These are phyloP conservation scores for Monodelphis domestica DNA, from an alignment of 2,797 vertebrate species.

Conservation along the genomic window DNA sequence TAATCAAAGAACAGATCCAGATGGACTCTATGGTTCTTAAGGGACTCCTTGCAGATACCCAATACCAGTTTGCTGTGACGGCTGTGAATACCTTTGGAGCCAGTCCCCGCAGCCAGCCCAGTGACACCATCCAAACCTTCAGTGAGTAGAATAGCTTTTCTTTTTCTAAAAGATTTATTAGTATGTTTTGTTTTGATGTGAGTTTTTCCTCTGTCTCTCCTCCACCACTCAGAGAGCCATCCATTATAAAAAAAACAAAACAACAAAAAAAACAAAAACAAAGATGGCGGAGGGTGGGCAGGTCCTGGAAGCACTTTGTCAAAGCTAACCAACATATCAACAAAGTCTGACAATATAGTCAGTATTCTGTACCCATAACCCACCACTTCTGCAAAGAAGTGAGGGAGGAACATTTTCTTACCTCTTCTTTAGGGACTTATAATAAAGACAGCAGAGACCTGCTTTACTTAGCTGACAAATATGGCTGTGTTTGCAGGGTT, in stretches of 20 bases:
- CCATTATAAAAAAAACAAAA: background rate
- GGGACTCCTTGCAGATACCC: conserved; percentile 91
- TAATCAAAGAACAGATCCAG: conserved; percentile 92
- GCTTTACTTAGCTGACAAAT: background rate
- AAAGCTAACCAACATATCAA: background rate
- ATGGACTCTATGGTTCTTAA: conserved; percentile 95
- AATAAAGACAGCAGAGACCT: conserved; percentile 2
- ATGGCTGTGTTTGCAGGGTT: rapidly evolving
- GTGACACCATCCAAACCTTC: conserved; percentile 87
- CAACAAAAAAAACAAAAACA: too few relatives aligned
- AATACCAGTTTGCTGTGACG: conserved; percentile 94
- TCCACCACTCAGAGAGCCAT: background rate
- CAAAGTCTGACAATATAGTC: background rate
- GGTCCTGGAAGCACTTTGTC: background rate
- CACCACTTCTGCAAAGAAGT: background rate
- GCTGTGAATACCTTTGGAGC: conserved; percentile 90
- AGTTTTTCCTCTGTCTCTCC: background rate
- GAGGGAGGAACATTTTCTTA: background rate
- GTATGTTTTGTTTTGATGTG: background rate
- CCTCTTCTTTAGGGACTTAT: background rate
- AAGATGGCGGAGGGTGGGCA: background rate
- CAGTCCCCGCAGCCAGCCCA: conserved; percentile 90
- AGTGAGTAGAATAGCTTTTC: conserved; percentile 85
- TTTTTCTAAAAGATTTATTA: background rate
- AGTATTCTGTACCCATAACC: background rate